Conservation (phyloP, 2,113 vertebrate genomes). For the Macquaria australasica region DNA sequence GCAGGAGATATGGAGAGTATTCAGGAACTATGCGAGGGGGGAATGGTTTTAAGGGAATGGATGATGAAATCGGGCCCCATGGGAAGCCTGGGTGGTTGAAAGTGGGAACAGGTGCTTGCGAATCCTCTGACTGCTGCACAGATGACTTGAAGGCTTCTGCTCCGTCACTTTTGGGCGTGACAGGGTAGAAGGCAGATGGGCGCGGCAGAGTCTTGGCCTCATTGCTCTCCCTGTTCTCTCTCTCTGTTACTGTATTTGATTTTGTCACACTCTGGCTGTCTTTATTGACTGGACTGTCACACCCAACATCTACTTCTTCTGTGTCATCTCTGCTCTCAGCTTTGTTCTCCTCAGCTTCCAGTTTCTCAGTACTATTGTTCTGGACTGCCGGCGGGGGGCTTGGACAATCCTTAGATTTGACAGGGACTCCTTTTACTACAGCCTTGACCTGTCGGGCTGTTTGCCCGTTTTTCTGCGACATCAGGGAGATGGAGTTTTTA, state of each 20-base stretch:
- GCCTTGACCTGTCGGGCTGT: slow-evolving; percentile 74
- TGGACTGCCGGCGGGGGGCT: slow-evolving; percentile 37
- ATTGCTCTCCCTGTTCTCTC: slow-evolving; percentile 45
- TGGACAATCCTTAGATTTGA: slow-evolving; percentile 53
- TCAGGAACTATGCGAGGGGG: slow-evolving; percentile 86
- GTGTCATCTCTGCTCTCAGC: slow-evolving; percentile 39
- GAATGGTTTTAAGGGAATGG: slow-evolving; percentile 85
- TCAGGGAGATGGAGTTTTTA: slow-evolving; percentile 95
- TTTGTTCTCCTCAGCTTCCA: slow-evolving; percentile 14
- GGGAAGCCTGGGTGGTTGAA: slow-evolving; percentile 85
- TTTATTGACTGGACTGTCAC: slow-evolving; percentile 55
- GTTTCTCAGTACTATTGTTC: slow-evolving; percentile 72
- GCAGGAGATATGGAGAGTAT: slow-evolving; percentile 88
- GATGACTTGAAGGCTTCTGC: slow-evolving; percentile 72
- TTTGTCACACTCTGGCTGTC: slow-evolving; percentile 37
- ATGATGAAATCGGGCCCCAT: slow-evolving; percentile 85
- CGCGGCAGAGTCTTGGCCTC: slow-evolving; percentile 59
- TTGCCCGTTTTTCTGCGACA: slow-evolving; percentile 90
- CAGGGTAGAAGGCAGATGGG: slow-evolving; percentile 89
- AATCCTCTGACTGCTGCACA: slow-evolving; percentile 64
- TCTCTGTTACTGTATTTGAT: slow-evolving; percentile 56
- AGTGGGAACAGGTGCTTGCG: slow-evolving; percentile 77
- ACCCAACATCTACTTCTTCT: slow-evolving; percentile 61
- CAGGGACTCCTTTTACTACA: slow-evolving; percentile 22
- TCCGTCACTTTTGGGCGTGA: slow-evolving; percentile 77